Percentiles rank a stretch among this genome's conserved stretches.
phyloP scores from a whole-genome alignment of 2,888 invertebrate genomes.

The Tineola bisselliella region DNA sequence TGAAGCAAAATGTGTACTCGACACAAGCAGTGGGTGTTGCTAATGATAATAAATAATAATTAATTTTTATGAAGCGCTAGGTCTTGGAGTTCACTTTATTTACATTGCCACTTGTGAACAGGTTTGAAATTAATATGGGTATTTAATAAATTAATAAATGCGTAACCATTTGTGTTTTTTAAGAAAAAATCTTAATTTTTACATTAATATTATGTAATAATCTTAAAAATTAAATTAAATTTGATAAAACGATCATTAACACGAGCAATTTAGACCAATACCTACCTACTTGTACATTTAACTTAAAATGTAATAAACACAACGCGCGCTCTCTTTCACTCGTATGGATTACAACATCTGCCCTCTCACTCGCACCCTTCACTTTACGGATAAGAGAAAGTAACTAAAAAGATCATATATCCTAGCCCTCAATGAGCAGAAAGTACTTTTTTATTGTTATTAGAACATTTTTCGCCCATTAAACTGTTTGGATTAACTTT shows the following conservation, averaged over 20 bases:
- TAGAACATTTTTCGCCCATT: background rate
- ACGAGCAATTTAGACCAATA: slow-evolving; percentile 1
- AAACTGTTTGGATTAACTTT: background rate
- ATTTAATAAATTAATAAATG: no score
- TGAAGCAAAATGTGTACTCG: no score
- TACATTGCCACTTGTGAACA: no score
- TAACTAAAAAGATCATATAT: slow-evolving; percentile 62
- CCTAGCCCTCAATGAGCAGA: slow-evolving; percentile 36
- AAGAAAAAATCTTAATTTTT: no score
- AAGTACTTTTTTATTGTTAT: slow-evolving; percentile 14
- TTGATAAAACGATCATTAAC: background rate
- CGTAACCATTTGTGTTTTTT: no score
- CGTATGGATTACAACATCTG: slow-evolving; percentile 20
- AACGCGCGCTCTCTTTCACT: slow-evolving; percentile 40
- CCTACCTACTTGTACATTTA: background rate
- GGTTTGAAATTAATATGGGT: no score
- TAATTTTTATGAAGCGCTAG: no score
- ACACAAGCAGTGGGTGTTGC: no score
- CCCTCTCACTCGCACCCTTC: slow-evolving; percentile 55
- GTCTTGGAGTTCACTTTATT: no score
- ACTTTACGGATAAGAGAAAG: slow-evolving; percentile 63
- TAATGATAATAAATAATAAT: no score
- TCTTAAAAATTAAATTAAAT: background rate
- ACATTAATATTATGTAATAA: background rate
- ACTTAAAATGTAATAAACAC: slow-evolving; percentile 11